Percentiles rank a stretch among this genome's conserved stretches.
These are phyloP conservation scores for Sebastolobus altivelis DNA, from an alignment of 2,797 vertebrate species.

Conservation along the genomic window DNA sequence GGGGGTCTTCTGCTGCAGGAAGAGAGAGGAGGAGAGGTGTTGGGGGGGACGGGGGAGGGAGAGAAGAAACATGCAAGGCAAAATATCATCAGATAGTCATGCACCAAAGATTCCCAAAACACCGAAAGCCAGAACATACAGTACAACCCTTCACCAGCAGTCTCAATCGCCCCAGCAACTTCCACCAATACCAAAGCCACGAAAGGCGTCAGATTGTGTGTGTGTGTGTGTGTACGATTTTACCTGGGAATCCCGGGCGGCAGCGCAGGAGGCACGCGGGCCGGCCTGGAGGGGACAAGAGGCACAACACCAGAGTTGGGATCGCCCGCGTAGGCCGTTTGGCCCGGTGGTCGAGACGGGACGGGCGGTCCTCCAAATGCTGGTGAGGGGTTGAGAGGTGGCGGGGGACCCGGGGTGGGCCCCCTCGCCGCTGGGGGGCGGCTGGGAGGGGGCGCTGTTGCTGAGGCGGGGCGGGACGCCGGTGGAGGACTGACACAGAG, in stretches of 20 bases:
- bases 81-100: constrained; percentile 68
- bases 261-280: constrained; percentile 89
- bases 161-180: background rate
- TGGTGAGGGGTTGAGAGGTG: constrained; percentile 85
- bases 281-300: constrained; percentile 89
- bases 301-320: constrained; percentile 80
- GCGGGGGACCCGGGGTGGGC: constrained; percentile 81
- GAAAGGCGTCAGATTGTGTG: background rate
- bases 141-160: constrained; percentile 36
- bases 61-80: constrained; percentile 62
- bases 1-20: constrained; percentile 92
- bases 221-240: constrained; percentile 1
- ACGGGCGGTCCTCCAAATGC: constrained; percentile 87
- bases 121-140: constrained; percentile 45
- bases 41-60: background rate
- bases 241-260: constrained; percentile 91
- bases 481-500: constrained; percentile 84
- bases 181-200: constrained; percentile 16
- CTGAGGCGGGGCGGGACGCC: constrained; percentile 78
- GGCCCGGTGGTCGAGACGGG: constrained; percentile 87
- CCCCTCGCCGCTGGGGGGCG: constrained; percentile 90
- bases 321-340: constrained; percentile 77
- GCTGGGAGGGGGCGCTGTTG: constrained; percentile 81
- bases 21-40: constrained; percentile 63
- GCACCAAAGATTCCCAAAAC: constrained; percentile 61